Evolutionary conservation across 2,797 vertebrate species (phyloP).

Genomic region (Cuculus canorus): DNA sequence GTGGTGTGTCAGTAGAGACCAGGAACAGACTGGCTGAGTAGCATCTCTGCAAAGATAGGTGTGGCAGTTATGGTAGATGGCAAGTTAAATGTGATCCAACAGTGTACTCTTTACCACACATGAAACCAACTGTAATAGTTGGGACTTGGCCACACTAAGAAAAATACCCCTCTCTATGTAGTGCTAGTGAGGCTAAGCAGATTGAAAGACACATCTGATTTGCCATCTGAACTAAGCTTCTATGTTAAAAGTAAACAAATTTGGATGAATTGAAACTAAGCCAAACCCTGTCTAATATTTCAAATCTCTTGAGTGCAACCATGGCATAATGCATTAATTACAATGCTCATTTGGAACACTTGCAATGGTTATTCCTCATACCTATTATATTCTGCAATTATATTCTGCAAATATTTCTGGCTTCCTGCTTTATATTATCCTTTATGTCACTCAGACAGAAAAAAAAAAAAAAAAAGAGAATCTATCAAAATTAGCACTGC

Average conservation of each 20-base stretch:
- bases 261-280: background rate
- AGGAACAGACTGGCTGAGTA: background rate
- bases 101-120: background rate
- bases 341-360: background rate
- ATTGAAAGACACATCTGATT: background rate
- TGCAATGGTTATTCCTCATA: background rate
- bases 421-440: background rate
- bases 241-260: background rate
- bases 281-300: background rate
- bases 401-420: background rate
- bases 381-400: background rate
- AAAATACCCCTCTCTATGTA: background rate
- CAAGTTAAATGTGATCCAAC: background rate
- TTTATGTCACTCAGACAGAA: background rate
- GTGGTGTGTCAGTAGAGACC: background rate
- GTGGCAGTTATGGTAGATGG: accelerated
- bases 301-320: background rate
- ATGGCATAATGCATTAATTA: background rate
- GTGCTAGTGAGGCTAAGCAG: background rate
- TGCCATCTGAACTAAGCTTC: background rate
- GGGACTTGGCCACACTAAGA: background rate
- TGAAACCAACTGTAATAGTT: background rate
- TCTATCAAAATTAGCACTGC: background rate
- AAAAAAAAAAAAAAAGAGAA: background rate
- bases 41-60: background rate